Conservation (phyloP, 2,888 invertebrate genomes). For the Hypomecis punctinalis region DNA sequence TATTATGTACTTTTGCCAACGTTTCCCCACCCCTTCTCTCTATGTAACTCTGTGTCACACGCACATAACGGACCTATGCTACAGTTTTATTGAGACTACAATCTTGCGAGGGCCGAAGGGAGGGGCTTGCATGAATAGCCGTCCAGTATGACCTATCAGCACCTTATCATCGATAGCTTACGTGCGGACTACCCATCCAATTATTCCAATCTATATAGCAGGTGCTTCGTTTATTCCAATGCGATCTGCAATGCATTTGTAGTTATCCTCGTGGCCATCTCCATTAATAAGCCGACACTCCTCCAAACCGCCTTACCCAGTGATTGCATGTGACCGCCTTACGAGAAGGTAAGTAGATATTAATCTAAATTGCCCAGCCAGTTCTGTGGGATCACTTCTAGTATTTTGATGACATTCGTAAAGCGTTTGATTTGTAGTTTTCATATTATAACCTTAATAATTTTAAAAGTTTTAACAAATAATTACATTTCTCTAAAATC, state of each 20-base stretch:
- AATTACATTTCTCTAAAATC: no score
- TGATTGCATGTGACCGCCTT: slow-evolving; percentile 64
- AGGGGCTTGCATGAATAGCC: slow-evolving; percentile 3
- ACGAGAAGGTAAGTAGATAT: slow-evolving; percentile 64
- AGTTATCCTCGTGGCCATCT: slow-evolving; percentile 41
- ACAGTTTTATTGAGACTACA: slow-evolving; percentile 2
- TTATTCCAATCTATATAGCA: slow-evolving; percentile 35
- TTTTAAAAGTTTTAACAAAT: no score
- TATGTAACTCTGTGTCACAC: no score
- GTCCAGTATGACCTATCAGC: slow-evolving; percentile 13
- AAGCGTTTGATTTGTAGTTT: no score
- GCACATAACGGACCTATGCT: neutral
- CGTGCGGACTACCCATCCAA: slow-evolving; percentile 22
- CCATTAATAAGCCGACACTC: slow-evolving; percentile 44
- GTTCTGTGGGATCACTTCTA: slow-evolving; percentile 30
- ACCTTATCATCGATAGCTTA: slow-evolving; percentile 10
- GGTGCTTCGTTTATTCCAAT: slow-evolving; percentile 39
- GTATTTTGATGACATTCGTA: no score
- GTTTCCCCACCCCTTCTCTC: no score
- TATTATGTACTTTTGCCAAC: no score
- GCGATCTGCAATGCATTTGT: slow-evolving; percentile 35
- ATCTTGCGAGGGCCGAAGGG: slow-evolving; percentile 2
- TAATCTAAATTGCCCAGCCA: slow-evolving; percentile 67
- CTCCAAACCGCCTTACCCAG: slow-evolving; percentile 42
- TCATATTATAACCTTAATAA: no score